These are phyloP conservation scores for Picus viridis DNA, from an alignment of 2,797 vertebrate species.

Conservation along the genomic window DNA sequence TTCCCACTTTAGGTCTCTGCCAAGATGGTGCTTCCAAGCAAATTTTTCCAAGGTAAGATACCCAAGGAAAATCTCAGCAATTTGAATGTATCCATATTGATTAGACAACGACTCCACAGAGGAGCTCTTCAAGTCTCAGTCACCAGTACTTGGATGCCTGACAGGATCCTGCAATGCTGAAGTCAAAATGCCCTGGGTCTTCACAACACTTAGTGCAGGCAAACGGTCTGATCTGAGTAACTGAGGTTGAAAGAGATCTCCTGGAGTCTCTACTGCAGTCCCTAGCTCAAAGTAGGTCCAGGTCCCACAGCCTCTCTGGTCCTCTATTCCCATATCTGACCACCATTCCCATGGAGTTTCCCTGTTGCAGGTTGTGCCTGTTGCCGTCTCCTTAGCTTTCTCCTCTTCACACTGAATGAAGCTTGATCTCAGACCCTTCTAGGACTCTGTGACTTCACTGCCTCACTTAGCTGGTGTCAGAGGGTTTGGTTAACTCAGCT, in stretches of 20 bases:
- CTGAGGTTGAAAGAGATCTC: background rate
- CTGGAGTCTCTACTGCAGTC: background rate
- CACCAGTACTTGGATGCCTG: rapidly evolving
- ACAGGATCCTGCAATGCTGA: background rate
- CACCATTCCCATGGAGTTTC: background rate
- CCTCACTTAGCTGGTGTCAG: background rate
- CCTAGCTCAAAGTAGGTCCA: background rate
- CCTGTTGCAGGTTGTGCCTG: background rate
- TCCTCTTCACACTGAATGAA: background rate
- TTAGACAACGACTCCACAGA: background rate
- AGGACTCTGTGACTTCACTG: background rate
- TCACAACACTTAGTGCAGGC: background rate
- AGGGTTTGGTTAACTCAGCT: background rate
- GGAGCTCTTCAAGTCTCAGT: background rate
- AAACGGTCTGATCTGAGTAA: background rate
- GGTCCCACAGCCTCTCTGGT: background rate
- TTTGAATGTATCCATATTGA: background rate
- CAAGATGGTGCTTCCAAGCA: background rate
- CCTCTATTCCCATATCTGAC: background rate
- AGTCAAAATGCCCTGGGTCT: background rate
- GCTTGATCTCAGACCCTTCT: background rate
- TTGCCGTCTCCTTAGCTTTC: background rate
- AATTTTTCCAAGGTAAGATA: background rate
- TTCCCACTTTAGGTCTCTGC: background rate
- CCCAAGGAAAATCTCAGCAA: background rate